phyloP scores from a whole-genome alignment of 37 sponge, comb jelly and placozoan genomes.

The Lycopodina hypogea region DNA sequence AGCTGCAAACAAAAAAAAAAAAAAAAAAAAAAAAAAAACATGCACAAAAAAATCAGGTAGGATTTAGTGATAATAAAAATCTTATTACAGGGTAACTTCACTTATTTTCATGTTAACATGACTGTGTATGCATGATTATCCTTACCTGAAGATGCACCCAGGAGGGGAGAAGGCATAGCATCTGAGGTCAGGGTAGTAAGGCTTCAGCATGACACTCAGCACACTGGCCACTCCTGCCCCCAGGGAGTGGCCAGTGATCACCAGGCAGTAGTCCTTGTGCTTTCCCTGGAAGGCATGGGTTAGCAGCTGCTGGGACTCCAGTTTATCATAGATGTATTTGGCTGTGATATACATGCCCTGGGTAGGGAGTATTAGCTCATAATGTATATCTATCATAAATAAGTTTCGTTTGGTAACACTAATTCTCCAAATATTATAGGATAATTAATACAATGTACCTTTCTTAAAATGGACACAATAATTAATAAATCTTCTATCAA shows the following conservation, averaged over 20 bases:
- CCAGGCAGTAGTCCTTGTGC: constrained; percentile 17
- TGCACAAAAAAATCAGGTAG: too few relatives aligned
- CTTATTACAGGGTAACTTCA: too few relatives aligned
- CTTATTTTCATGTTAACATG: too few relatives aligned
- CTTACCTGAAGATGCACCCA: constrained; percentile 48
- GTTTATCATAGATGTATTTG: constrained; percentile 3
- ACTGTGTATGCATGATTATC: too few relatives aligned
- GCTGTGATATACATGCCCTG: constrained; percentile 35
- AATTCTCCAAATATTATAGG: too few relatives aligned
- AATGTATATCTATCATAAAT: too few relatives aligned
- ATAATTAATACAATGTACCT: too few relatives aligned
- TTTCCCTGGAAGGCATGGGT: neutral
- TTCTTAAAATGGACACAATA: too few relatives aligned
- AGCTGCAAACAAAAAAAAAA: constrained; percentile 12
- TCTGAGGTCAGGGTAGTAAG: constrained; percentile 9
- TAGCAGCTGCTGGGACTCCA: constrained; percentile 8
- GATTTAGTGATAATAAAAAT: too few relatives aligned
- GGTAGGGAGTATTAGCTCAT: neutral
- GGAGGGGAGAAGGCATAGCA: constrained; percentile 65
- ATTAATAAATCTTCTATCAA: too few relatives aligned
- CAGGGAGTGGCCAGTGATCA: constrained; percentile 39
- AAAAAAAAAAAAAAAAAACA: too few relatives aligned
- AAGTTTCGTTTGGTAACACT: too few relatives aligned
- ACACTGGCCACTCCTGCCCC: constrained; percentile 59
- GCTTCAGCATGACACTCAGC: constrained; percentile 41